A percentile compares a stretch with the other conserved stretches of the same genome.
Conservation (phyloP, 2,113 vertebrate genomes). For the Balaenoptera acutorostrata region DNA sequence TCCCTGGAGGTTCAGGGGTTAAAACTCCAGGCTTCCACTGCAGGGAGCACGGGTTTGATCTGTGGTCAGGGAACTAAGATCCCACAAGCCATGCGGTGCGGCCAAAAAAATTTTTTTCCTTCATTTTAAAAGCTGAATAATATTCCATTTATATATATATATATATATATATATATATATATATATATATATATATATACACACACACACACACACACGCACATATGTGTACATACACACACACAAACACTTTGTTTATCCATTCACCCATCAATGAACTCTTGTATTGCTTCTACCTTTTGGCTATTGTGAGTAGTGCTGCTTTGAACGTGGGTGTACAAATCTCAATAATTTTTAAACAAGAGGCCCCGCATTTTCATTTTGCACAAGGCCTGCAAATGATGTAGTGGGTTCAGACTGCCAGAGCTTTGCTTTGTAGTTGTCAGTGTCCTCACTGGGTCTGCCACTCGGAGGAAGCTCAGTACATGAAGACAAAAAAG, state of each 20-base stretch:
- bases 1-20: neutral
- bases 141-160: neutral
- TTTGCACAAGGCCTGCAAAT: neutral
- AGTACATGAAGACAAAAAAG: neutral
- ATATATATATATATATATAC: neutral
- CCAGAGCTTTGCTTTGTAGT: neutral
- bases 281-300: neutral
- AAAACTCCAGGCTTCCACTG: neutral
- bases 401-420: neutral
- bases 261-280: neutral
- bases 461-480: neutral
- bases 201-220: too few relatives aligned
- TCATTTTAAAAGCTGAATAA: neutral
- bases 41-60: neutral
- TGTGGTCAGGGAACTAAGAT: neutral
- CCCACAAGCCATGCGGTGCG: neutral
- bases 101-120: neutral
- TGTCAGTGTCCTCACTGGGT: neutral
- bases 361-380: neutral
- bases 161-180: accelerated
- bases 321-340: neutral
- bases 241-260: neutral
- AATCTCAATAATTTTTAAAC: neutral
- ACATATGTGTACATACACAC: too few relatives aligned
- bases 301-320: neutral